Percentiles rank a stretch among this genome's conserved stretches.
Evolutionary conservation across 2,888 invertebrate genomes (phyloP).

Genomic region (Thumatha senex): DNA sequence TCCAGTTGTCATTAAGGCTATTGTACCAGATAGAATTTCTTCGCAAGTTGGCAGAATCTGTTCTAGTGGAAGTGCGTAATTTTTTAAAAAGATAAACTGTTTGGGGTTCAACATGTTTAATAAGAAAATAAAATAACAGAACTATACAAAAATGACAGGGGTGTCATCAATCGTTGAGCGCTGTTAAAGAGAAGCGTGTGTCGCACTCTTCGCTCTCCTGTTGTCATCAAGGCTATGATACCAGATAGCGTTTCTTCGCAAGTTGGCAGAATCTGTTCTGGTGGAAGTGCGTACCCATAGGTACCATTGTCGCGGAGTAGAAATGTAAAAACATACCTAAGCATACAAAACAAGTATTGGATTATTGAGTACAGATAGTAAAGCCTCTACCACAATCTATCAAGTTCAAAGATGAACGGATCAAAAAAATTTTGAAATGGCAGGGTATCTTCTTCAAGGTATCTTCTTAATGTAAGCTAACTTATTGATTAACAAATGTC

Average conservation of each 20-base stretch:
- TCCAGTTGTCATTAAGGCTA: slow-evolving; percentile 64
- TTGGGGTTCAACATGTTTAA: not conserved
- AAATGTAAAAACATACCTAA: slow-evolving; percentile 61
- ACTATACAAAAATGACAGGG: not conserved
- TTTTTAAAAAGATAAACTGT: not conserved
- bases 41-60: slow-evolving; percentile 85
- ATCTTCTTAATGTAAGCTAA: no score
- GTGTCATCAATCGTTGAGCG: not conserved
- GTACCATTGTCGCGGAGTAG: slow-evolving; percentile 85
- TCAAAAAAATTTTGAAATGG: no score
- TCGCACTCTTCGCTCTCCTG: slow-evolving; percentile 24
- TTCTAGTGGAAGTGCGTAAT: slow-evolving; percentile 40
- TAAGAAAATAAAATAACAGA: not conserved
- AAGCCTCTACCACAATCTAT: no score
- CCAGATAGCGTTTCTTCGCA: slow-evolving; percentile 84
- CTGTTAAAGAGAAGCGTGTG: slow-evolving; percentile 29
- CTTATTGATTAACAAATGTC: no score
- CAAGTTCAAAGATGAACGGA: no score
- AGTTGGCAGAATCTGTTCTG: slow-evolving; percentile 84
- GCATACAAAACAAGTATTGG: slow-evolving; percentile 2
- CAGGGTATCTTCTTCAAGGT: no score
- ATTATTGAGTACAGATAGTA: no score
- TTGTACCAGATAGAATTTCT: slow-evolving; percentile 82
- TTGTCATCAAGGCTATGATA: slow-evolving; percentile 71
- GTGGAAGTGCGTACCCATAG: slow-evolving; percentile 87